Conservation (phyloP, 2,888 invertebrate species). For the Epirrhoe tristata region DNA sequence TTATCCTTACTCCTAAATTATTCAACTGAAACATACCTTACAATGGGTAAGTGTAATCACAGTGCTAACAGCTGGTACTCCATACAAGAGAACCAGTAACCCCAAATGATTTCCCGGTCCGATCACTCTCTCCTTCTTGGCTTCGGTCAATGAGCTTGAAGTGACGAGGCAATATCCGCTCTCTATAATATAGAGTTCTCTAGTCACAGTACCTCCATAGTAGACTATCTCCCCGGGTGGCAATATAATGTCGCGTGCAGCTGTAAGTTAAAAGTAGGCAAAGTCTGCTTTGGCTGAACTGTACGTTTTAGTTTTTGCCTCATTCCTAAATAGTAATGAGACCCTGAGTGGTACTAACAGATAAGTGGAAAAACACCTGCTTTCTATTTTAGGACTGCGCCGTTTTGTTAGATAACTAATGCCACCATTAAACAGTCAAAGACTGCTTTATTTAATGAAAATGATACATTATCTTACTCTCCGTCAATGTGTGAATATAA, state of each 20-base stretch:
- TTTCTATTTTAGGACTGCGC: constrained; percentile 14
- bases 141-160: constrained; percentile 62
- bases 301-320: neutral
- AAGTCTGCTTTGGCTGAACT: neutral
- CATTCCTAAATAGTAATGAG: neutral
- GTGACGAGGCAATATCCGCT: constrained; percentile 81
- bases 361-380: constrained; percentile 19
- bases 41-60: constrained; percentile 82
- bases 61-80: constrained; percentile 76
- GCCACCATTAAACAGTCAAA: neutral
- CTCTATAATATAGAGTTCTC: constrained; percentile 82
- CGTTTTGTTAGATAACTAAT: constrained; percentile 1
- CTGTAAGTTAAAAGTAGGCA: constrained; percentile 48
- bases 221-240: constrained; percentile 83
- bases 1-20: neutral
- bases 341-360: neutral
- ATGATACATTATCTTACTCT: constrained; percentile 69
- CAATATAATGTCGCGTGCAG: constrained; percentile 74
- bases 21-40: constrained; percentile 60
- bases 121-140: constrained; percentile 65
- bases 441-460: constrained; percentile 13
- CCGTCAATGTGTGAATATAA: constrained; percentile 79
- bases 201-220: constrained; percentile 79
- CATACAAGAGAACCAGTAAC: constrained; percentile 76
- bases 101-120: constrained; percentile 81